phyloP scores from a whole-genome alignment of 2,888 invertebrate genomes.

The Watsonalla cultraria region DNA sequence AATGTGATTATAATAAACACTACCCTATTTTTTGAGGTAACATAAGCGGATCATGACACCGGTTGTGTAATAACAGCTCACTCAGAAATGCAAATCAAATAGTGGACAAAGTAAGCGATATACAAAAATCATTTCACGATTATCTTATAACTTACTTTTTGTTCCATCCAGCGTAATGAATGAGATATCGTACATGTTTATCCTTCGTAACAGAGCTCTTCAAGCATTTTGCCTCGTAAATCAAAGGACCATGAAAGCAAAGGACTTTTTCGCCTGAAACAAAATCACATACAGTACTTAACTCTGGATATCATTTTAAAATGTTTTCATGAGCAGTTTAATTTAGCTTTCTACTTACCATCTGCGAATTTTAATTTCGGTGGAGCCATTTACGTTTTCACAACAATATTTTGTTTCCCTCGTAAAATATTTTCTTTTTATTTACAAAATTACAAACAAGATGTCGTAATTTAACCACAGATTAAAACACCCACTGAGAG shows the following conservation, averaged over 20 bases:
- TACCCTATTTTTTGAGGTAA: too few relatives aligned
- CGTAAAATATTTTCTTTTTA: background rate
- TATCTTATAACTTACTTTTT: constrained; percentile 86
- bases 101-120: too few relatives aligned
- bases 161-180: constrained; percentile 99
- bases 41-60: too few relatives aligned
- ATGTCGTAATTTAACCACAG: background rate
- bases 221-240: constrained; percentile 98
- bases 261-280: constrained; percentile 89
- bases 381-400: constrained; percentile 63
- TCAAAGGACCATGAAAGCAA: constrained; percentile 96
- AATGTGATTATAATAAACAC: too few relatives aligned
- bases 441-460: background rate
- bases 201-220: constrained; percentile 90
- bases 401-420: constrained; percentile 12
- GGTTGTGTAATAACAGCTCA: too few relatives aligned
- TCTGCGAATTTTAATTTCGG: constrained; percentile 86
- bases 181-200: constrained; percentile 92
- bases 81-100: too few relatives aligned
- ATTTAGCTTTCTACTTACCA: constrained; percentile 61
- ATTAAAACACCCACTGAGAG: background rate
- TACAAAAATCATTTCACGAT: too few relatives aligned
- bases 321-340: background rate
- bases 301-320: background rate
- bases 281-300: constrained; percentile 5